These are phyloP conservation scores for Spilarctia lutea DNA, from an alignment of 2,888 invertebrate genomes.

Conservation along the genomic window DNA sequence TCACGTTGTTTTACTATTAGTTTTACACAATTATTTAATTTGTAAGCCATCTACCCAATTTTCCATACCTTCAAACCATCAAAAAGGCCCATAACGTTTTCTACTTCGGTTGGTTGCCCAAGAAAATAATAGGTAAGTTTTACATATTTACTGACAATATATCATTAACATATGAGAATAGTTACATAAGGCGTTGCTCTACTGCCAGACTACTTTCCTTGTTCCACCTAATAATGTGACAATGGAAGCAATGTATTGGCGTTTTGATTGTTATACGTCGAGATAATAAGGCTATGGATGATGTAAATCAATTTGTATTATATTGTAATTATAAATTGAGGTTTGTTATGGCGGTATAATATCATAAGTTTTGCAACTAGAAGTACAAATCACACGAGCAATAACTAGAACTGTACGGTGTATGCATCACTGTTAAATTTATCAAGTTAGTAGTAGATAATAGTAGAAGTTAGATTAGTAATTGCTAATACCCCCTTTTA, in stretches of 20 bases:
- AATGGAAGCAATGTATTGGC: conserved; percentile 46
- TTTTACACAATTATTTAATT: neutral
- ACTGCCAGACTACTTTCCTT: conserved; percentile 64
- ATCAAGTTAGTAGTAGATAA: no score
- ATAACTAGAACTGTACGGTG: neutral
- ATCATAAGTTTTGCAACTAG: neutral
- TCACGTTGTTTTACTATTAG: no score
- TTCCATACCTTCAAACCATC: neutral
- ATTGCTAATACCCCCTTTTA: no score
- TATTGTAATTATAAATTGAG: conserved; percentile 7
- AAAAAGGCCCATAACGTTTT: conserved; percentile 13
- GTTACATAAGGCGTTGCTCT: conserved; percentile 55
- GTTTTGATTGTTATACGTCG: conserved; percentile 36
- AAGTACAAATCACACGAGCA: neutral
- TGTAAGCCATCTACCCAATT: neutral
- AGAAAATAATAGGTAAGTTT: conserved; percentile 38
- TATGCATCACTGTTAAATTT: neutral
- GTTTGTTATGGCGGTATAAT: neutral
- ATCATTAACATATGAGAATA: conserved; percentile 59
- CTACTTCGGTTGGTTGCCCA: conserved; percentile 35
- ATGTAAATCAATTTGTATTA: conserved; percentile 37
- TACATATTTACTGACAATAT: conserved; percentile 60
- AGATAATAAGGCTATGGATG: conserved; percentile 38
- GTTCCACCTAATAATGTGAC: conserved; percentile 63
- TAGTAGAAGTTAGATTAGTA: neutral